phyloP scores from a whole-genome alignment of 2,113 vertebrate species.

The Oreochromis aureus region DNA sequence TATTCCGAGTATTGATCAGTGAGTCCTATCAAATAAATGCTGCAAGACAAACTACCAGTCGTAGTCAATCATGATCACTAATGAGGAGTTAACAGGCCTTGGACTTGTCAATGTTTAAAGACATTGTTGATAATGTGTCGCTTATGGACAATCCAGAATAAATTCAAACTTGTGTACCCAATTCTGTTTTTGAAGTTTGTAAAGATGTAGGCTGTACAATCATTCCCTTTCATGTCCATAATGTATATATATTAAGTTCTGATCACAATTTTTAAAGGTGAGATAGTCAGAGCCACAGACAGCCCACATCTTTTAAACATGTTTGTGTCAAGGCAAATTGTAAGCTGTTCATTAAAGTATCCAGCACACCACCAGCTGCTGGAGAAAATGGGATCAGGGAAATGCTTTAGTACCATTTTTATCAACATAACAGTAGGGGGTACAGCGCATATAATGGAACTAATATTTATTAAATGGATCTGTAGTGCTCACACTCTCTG shows the following conservation, averaged over 20 bases:
- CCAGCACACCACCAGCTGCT: not conserved
- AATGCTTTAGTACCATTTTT: not conserved
- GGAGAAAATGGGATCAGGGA: not conserved
- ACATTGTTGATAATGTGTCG: not conserved
- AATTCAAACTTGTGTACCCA: not conserved
- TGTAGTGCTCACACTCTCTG: not conserved
- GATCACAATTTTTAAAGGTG: not conserved
- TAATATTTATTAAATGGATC: constrained; percentile 4
- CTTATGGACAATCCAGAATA: not conserved
- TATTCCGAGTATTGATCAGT: not conserved
- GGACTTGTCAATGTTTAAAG: not conserved
- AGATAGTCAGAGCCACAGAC: not conserved
- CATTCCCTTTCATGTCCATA: not conserved
- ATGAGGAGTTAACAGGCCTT: not conserved
- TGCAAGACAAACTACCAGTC: not conserved
- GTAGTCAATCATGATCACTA: not conserved
- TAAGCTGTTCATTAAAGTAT: not conserved
- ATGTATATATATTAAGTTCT: not conserved
- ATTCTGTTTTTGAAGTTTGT: not conserved
- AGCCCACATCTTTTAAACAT: not conserved
- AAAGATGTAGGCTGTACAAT: not conserved
- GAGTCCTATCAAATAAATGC: not conserved
- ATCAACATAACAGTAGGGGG: not conserved
- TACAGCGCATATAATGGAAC: not conserved
- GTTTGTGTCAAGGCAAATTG: not conserved